phyloP scores from a whole-genome alignment of 2,797 vertebrate genomes.

The Pagetopsis macropterus region DNA sequence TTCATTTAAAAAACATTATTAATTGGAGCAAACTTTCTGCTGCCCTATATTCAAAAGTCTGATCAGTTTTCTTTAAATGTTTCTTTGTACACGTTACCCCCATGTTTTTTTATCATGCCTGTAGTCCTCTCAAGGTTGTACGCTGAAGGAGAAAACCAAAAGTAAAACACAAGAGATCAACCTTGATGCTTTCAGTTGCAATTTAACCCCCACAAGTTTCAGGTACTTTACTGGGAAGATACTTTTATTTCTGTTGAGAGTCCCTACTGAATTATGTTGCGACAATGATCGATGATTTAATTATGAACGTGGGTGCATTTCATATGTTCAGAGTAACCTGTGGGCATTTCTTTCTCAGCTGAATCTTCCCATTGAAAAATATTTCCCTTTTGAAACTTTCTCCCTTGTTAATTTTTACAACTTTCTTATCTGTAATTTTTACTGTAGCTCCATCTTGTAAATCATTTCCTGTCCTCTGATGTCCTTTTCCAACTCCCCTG shows the following conservation, averaged over 20 bases:
- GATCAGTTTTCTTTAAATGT: neutral
- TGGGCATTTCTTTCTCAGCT: neutral
- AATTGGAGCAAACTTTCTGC: neutral
- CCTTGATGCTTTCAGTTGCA: neutral
- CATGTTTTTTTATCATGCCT: neutral
- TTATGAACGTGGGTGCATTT: neutral
- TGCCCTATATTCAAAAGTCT: neutral
- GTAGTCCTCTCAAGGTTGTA: neutral
- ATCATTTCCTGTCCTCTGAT: conserved; percentile 29
- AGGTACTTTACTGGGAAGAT: conserved; percentile 35
- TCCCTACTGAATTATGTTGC: neutral
- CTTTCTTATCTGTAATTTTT: conserved; percentile 7
- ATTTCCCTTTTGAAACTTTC: conserved; percentile 31
- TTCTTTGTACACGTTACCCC: neutral
- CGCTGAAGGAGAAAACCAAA: conserved; percentile 12
- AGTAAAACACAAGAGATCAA: neutral
- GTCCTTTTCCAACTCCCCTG: conserved; percentile 24
- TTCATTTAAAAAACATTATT: no score
- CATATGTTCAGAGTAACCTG: neutral
- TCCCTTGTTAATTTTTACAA: neutral
- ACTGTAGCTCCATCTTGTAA: conserved; percentile 11
- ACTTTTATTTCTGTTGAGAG: conserved; percentile 4
- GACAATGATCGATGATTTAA: neutral
- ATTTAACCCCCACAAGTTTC: neutral
- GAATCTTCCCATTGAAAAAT: conserved; percentile 2